phyloP scores from a whole-genome alignment of 2,888 invertebrate species.

The Mesochorus sp. region DNA sequence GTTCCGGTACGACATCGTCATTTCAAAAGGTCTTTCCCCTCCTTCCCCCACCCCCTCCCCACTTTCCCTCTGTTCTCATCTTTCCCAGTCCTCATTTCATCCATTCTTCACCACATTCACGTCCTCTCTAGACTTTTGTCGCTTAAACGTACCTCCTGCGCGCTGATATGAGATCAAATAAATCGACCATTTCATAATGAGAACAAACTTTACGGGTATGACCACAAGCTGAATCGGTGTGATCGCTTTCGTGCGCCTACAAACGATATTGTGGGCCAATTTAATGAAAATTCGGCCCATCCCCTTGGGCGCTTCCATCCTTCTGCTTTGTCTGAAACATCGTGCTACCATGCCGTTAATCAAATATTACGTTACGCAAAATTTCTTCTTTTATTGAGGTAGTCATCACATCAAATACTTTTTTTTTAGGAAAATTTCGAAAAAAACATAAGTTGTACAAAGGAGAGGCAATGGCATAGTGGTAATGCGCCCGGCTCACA shows the following conservation, averaged over 20 bases:
- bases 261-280: no score
- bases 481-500: no score
- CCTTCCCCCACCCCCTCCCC: neutral
- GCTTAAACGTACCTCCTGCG: slow-evolving; percentile 36
- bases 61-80: slow-evolving; percentile 23
- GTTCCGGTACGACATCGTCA: slow-evolving; percentile 63
- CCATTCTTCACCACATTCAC: slow-evolving; percentile 42
- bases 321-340: no score
- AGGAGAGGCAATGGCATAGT: no score
- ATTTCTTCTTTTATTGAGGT: no score
- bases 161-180: slow-evolving; percentile 60
- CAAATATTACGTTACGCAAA: no score
- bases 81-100: slow-evolving; percentile 37
- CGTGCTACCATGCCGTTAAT: no score
- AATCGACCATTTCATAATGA: slow-evolving; percentile 47
- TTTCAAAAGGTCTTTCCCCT: slow-evolving; percentile 56
- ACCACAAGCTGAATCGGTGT: neutral
- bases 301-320: no score
- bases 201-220: slow-evolving; percentile 25
- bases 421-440: no score
- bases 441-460: no score
- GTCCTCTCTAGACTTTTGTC: slow-evolving; percentile 47
- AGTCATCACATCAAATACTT: no score
- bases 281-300: no score
- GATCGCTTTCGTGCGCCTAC: neutral